These are phyloP conservation scores for Phenganax subtilis DNA, from an alignment of 92 coral and sea anemone species.

Conservation along the genomic window DNA sequence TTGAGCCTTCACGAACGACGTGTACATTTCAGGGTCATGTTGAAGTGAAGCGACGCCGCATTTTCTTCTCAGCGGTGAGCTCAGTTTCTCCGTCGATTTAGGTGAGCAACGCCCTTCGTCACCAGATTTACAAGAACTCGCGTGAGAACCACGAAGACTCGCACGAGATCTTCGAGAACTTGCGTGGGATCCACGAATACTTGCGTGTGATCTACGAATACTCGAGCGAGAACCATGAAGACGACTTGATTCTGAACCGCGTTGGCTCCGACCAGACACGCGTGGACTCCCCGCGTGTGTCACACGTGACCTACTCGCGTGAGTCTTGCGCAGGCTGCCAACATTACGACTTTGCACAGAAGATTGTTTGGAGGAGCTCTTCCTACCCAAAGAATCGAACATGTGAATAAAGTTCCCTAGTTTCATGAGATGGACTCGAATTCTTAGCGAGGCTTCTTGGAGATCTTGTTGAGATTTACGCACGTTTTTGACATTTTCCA, in stretches of 20 bases:
- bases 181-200: neutral
- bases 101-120: conserved; percentile 3
- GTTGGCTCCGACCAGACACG: neutral
- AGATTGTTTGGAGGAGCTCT: conserved; percentile 3
- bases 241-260: neutral
- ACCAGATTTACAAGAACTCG: neutral
- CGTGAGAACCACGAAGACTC: conserved; percentile 7
- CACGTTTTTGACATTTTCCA: conserved; percentile 24
- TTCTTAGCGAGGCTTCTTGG: conserved; percentile 39
- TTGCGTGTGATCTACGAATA: neutral
- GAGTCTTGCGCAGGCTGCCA: neutral
- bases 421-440: conserved; percentile 36
- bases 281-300: conserved; percentile 3
- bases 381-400: neutral
- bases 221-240: neutral
- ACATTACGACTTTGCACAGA: neutral
- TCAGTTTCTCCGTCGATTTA: neutral
- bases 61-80: conserved; percentile 18
- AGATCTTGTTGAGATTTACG: conserved; percentile 34
- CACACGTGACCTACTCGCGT: neutral
- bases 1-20: conserved; percentile 25
- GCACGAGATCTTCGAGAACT: neutral
- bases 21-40: conserved; percentile 41
- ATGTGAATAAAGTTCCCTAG: conserved; percentile 32
- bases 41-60: conserved; percentile 39